Evolutionary conservation across 1,140 invertebrate species (phyloP), one percentile per base, ranked within the genome.

Genomic region (Drosophila trapezifrons): DNA sequence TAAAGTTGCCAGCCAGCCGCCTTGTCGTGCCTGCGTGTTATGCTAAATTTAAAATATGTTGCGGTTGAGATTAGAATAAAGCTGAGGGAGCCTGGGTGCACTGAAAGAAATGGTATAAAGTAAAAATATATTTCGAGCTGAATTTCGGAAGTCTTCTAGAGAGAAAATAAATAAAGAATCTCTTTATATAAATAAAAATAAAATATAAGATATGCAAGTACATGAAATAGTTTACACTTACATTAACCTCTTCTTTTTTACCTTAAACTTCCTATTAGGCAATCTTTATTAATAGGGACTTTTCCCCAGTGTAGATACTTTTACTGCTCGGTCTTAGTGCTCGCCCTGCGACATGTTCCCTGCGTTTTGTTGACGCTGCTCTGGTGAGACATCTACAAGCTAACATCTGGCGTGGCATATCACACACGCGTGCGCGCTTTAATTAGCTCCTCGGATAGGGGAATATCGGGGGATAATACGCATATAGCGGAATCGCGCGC

Each of bases 41-140:
- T 84, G 80, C 80, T 84, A 84, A 84, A 84, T 84, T 84, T 84
- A 84, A 84, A 84, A 74, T 74, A 84, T 84, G 80, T 80, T 80
- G 80, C 76, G 76, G 77, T 75, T 57, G 76, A 84, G 80, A 84
- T 84, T 84, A 84, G 80, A 84, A 80, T 80, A 80, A 60, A 63
- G 65, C 42, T 46, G 15, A 78, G 49, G 75, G 62, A 57, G 75
- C 32, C 35, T 35, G 20, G 7, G 3, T 52, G 60, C 65, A 69
- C 46, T n/a, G 37, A 20, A 15, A 22, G 32, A 43, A 43, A 20
- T 51, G 25, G 25, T 49, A 43, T 46, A n/a, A 3, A 32, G 25
- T 13, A 15, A 13, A 32, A 18, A 18, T 13, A 6, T 32, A 32
- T 4, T 32, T 32, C 3, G 10, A 0, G 0, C 1, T n/a, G 2